Conservation (phyloP, 2,113 vertebrate species). For the Lycaon pictus region DNA sequence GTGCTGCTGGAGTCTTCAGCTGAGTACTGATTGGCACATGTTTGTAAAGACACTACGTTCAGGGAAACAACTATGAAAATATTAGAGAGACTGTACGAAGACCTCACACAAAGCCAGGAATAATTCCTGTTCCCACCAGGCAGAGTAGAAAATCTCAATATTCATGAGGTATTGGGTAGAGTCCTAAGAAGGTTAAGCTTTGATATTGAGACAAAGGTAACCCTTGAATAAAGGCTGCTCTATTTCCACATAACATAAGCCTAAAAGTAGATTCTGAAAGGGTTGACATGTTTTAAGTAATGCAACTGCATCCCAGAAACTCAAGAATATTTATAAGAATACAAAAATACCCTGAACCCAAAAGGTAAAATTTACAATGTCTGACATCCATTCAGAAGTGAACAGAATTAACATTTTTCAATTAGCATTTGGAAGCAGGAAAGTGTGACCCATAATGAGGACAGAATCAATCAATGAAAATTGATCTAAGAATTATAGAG, state of each 20-base stretch:
- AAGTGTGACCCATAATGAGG: slow-evolving; percentile 30
- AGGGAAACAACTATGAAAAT: background rate
- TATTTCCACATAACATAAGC: background rate
- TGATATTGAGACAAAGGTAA: background rate
- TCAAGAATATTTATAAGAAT: slow-evolving; percentile 24
- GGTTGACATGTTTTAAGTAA: background rate
- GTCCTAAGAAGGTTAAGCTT: background rate
- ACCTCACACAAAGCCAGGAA: background rate
- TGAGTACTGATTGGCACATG: background rate
- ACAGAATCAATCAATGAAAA: slow-evolving; percentile 30
- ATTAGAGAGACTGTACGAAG: background rate
- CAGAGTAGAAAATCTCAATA: background rate
- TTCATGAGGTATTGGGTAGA: background rate
- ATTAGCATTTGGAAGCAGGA: slow-evolving; percentile 23
- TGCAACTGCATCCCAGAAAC: background rate
- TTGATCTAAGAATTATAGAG: background rate
- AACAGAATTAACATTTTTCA: slow-evolving; percentile 27
- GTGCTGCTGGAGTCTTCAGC: background rate
- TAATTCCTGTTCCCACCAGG: background rate
- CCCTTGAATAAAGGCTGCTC: background rate
- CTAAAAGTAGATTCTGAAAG: slow-evolving; percentile 8
- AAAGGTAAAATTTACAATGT: slow-evolving; percentile 15
- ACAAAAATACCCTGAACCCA: background rate
- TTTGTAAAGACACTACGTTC: background rate
- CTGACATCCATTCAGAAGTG: slow-evolving; percentile 42